Evolutionary conservation across 2,113 vertebrate genomes (phyloP), one percentile per base, ranked within the genome.

Genomic region (Colinus virginianus): DNA sequence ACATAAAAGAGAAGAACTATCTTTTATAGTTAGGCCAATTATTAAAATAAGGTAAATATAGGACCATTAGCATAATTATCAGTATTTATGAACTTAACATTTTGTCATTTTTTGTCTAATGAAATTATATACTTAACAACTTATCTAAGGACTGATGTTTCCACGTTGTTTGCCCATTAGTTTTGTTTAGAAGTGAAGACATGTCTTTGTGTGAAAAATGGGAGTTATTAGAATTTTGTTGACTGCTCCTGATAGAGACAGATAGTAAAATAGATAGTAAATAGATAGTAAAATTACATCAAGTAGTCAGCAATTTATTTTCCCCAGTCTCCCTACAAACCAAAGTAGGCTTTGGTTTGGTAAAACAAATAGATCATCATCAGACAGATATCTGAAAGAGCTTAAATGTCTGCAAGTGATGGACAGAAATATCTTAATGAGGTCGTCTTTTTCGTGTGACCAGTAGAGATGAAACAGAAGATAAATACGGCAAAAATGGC

Each of bases 241-340:
- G 32, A 91, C 62, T 85, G 20, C 36, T 96, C 13, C 77, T 93
- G 94, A 79, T 83, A 85, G 49, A 95, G 87, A 78, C 53, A 28
- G n/a, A n/a, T n/a, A n/a, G n/a, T n/a, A n/a, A n/a, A n/a, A n/a
- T n/a, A n/a, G n/a, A n/a, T n/a, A n/a, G n/a, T n/a, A n/a, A n/a
- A n/a, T n/a, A n/a, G n/a, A n/a, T n/a, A n/a, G 77, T 75, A 85
- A 96, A 96, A 97, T 96, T 80, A 90, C 94, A 97, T 93, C 51
- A 91, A 94, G 40, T 81, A 78, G 88, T 43, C 78, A 51, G 16
- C 28, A 18, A 80, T 95, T 91, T 92, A 84, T 93, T 96, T 90
- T 87, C 21, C 56, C 36, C 55, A 40, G 13, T 8, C 5, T 42
- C 30, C n/a, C n/a, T n/a, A n/a, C n/a, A n/a, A n/a, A n/a, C n/a